A percentile compares a stretch with the other conserved stretches of the same genome.
Conservation (phyloP, 2,113 vertebrate species). For the Hemicordylus capensis region DNA sequence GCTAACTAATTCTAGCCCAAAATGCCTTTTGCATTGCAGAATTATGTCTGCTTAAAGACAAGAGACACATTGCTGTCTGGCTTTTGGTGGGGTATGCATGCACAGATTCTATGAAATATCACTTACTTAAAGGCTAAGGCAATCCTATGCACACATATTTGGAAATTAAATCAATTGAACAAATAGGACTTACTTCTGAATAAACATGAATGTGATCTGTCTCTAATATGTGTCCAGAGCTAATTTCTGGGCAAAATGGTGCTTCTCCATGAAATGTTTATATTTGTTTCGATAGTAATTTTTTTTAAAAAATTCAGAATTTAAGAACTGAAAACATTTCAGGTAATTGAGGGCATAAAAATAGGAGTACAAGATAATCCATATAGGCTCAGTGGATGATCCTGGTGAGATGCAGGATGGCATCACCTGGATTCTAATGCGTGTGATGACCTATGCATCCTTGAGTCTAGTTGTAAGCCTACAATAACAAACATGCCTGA, state of each 20-base stretch:
- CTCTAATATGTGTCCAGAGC: background rate
- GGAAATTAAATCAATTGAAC: too few species aligned
- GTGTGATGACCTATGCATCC: background rate
- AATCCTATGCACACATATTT: too few species aligned
- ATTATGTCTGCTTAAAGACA: background rate
- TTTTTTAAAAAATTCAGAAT: background rate
- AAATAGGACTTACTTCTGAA: background rate
- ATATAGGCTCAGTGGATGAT: background rate
- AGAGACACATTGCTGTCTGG: background rate
- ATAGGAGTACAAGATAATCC: background rate
- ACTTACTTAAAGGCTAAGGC: too few species aligned
- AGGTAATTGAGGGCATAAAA: background rate
- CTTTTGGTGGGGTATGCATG: background rate
- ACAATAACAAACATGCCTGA: background rate
- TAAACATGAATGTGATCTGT: background rate
- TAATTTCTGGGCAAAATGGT: background rate
- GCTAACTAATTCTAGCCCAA: background rate
- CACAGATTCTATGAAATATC: too few species aligned
- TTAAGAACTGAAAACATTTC: background rate
- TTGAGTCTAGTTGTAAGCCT: background rate
- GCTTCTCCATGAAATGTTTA: background rate
- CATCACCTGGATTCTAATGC: background rate
- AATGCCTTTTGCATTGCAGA: background rate
- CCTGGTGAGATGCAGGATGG: background rate
- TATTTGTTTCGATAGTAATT: background rate